Conservation (phyloP, 37 sponge, comb jelly and placozoan species). For the Geodia barretti region DNA sequence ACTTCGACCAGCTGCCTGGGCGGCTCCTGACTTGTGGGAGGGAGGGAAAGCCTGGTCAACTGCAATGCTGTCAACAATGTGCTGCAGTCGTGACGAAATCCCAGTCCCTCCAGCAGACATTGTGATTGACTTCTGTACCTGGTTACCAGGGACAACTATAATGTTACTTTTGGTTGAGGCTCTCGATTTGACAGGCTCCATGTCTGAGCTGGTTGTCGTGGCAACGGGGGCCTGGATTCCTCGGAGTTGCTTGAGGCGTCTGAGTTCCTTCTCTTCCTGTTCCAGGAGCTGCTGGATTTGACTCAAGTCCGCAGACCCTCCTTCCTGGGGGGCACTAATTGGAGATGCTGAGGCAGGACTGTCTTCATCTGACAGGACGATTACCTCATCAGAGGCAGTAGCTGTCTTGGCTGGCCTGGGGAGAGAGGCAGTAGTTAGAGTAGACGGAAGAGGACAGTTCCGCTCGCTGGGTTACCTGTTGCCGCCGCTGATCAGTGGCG, state of each 20-base stretch:
- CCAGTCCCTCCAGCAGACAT: constrained; percentile 4
- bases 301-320: not conserved
- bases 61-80: constrained; percentile 56
- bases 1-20: not conserved
- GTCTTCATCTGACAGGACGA: constrained; percentile 47
- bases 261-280: constrained; percentile 59
- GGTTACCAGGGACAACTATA: constrained; percentile 55
- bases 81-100: constrained; percentile 59
- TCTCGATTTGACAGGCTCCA: not conserved
- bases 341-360: not conserved
- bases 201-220: not conserved
- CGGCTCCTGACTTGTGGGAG: not conserved
- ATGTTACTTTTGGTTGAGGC: constrained; percentile 24
- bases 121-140: not conserved
- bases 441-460: not conserved
- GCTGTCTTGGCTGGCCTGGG: not conserved
- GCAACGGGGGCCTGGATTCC: constrained; percentile 1
- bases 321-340: constrained; percentile 20
- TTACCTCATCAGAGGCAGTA: constrained; percentile 6
- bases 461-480: not conserved
- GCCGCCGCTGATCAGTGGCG: not conserved
- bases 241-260: constrained; percentile 41
- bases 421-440: no score
- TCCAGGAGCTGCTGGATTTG: constrained; percentile 40
- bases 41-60: constrained; percentile 53